Evolutionary conservation across 2,888 invertebrate species (phyloP).

Genomic region (Andricus curvator): DNA sequence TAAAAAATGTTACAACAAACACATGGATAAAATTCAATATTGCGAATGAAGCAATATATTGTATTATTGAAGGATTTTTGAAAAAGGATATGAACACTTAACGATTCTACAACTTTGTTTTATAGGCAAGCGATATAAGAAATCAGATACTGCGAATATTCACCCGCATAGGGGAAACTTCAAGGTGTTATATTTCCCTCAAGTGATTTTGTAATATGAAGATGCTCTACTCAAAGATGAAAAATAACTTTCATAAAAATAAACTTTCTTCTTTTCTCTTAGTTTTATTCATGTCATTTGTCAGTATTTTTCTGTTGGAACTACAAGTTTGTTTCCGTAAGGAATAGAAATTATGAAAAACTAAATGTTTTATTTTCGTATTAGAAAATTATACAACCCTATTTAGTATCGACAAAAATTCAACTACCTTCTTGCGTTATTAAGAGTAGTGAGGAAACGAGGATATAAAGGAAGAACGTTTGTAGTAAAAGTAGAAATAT

Average conservation of each 20-base stretch:
- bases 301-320: no score
- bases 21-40: not conserved
- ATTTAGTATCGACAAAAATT: constrained; percentile 13
- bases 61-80: not conserved
- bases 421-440: not conserved
- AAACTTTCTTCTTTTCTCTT: no score
- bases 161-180: not conserved
- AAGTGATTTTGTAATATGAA: not conserved
- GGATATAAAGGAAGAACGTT: constrained; percentile 13
- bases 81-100: constrained; percentile 13
- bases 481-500: constrained; percentile 23
- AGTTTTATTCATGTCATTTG: no score
- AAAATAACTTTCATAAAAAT: not conserved
- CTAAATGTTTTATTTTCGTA: not conserved
- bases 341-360: not conserved
- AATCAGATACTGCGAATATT: constrained; percentile 16
- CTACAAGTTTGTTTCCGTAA: no score
- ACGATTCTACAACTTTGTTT: constrained; percentile 21
- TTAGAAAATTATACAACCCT: not conserved
- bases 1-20: not conserved
- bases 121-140: constrained; percentile 6
- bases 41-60: not conserved
- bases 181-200: not conserved
- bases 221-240: not conserved
- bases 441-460: not conserved